Evolutionary conservation across 2,113 vertebrate genomes (phyloP).

Genomic region (Seriola quinqueradiata): DNA sequence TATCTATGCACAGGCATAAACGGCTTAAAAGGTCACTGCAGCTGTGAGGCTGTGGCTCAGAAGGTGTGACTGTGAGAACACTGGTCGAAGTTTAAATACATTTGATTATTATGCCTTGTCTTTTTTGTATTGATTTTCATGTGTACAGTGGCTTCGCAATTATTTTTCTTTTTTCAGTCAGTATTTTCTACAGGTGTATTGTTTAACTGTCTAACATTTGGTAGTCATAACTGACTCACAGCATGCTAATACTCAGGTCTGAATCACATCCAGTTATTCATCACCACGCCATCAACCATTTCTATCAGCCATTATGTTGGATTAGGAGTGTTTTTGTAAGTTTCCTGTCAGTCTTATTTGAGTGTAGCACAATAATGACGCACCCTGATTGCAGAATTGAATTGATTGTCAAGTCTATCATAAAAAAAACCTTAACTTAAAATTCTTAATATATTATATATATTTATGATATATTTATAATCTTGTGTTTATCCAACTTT

Average conservation of each 20-base stretch:
- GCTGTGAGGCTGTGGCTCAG: constrained; percentile 40
- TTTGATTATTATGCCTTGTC: constrained; percentile 33
- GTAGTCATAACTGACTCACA: neutral
- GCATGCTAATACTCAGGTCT: neutral
- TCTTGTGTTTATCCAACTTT: no score
- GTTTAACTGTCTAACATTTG: constrained; percentile 8
- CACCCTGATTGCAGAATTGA: no score
- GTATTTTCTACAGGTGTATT: neutral
- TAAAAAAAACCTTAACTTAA: no score
- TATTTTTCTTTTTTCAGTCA: constrained; percentile 23
- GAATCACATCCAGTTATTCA: neutral
- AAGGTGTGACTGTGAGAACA: constrained; percentile 38
- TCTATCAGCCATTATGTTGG: neutral
- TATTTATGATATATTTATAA: no score
- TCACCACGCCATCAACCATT: no score
- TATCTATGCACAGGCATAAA: constrained; percentile 83
- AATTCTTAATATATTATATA: no score
- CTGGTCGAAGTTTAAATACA: constrained; percentile 38
- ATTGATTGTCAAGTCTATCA: no score
- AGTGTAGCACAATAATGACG: neutral
- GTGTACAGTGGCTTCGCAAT: constrained; percentile 29
- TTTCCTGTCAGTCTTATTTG: neutral
- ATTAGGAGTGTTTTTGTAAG: neutral
- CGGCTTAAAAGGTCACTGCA: constrained; percentile 77
- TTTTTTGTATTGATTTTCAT: constrained; percentile 46